A percentile compares a stretch with the other conserved stretches of the same genome.
These are phyloP conservation scores for Sitta carolinensis DNA, from an alignment of 2,797 vertebrate genomes.

Conservation along the genomic window DNA sequence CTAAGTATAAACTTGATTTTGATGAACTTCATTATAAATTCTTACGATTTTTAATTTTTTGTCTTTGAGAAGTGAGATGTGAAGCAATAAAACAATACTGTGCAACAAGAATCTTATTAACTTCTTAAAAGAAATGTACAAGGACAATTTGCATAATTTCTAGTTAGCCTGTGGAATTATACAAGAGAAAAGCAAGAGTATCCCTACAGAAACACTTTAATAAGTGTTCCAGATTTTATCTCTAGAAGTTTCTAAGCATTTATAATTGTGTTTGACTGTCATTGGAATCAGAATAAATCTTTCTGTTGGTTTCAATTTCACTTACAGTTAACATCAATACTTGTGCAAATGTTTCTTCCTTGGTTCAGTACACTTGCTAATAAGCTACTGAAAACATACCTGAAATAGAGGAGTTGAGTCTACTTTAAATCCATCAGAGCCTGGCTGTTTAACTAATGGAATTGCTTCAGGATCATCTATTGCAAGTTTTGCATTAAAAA, in stretches of 20 bases:
- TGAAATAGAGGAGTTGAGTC: constrained; percentile 93
- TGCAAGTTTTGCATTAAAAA: constrained; percentile 88
- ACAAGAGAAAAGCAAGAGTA: not conserved
- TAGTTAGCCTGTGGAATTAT: not conserved
- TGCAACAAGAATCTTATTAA: not conserved
- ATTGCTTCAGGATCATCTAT: constrained; percentile 87
- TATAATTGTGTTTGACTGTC: not conserved
- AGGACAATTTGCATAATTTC: not conserved
- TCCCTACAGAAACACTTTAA: not conserved
- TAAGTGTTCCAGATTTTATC: not conserved
- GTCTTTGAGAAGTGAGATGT: not conserved
- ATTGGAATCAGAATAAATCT: not conserved
- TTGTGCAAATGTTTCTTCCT: not conserved
- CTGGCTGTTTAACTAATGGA: constrained; percentile 87
- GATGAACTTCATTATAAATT: not conserved
- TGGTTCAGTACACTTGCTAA: not conserved
- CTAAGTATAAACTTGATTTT: not conserved
- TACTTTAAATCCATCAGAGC: constrained; percentile 92
- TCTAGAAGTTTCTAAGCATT: not conserved
- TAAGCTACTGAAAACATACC: constrained; percentile 65
- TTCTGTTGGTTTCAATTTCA: not conserved
- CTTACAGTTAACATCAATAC: not conserved
- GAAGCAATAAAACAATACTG: not conserved
- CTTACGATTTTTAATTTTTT: not conserved
- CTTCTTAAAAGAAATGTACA: not conserved